Evolutionary conservation across 2,888 invertebrate species (phyloP), one percentile per base, ranked within the genome.

Genomic region (Fragum fragum): DNA sequence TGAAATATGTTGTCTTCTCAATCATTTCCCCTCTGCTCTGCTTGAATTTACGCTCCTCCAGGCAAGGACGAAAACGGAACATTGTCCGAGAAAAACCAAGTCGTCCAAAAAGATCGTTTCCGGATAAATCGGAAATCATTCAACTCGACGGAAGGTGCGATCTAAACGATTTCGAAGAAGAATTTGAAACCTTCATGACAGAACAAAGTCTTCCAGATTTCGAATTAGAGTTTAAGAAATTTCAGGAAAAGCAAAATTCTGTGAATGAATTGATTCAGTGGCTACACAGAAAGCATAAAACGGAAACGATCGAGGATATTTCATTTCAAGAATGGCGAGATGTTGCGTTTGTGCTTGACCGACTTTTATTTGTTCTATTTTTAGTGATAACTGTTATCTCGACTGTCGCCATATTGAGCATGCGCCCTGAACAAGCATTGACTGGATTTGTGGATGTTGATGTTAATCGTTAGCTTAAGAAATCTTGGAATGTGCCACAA

Each of bases 281-380:
- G 76, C 79, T 92, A 16, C 89, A 90, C 42, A 79, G 72, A 21
- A 88, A 89, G 57, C 90, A 91, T 23, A 72, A 77, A 2, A 81
- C 87, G 14, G 91, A 92, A 53, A 61, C 88, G 28, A 79, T 84
- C 1, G 90, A 91, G 32, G 90, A 89, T 21, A 79, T 88, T 28
- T 85, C 89, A 9, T 91, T 87, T 70, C 81, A 88, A 39, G 91
- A 92, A 85, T 92, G 92, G 92, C 85, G 90, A 1, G 90, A 92
- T 70, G 89, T 91, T 0, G 92, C 92, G 1, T 90, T 86, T 72
- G 91, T 91, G 6, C 79, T 90, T n/a, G 92, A 92, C 73, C 72
- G 92, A 16, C 79, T 91, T 7, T 81, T 91, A 26, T 92, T 92
- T 74, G 86, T 90, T 52, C 23, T 91, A 26, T 92, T 91, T 84